Evolutionary conservation across 2,113 vertebrate species (phyloP).

Genomic region (Osmerus mordax): DNA sequence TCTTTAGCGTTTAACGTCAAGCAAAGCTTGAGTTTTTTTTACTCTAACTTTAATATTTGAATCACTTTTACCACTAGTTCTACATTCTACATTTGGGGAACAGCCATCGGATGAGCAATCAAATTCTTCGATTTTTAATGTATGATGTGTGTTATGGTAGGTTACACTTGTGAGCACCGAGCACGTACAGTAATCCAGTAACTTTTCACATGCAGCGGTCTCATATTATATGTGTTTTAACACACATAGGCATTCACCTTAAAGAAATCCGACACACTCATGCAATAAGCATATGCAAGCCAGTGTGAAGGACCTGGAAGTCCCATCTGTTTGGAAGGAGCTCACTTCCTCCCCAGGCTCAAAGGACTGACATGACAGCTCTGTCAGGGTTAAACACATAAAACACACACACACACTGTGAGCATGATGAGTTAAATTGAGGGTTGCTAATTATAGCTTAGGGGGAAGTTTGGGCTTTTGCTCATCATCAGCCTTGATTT

Average conservation of each 20-base stretch:
- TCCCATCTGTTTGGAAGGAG: constrained; percentile 46
- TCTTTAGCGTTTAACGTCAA: no score
- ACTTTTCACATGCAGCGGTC: no score
- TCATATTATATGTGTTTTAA: no score
- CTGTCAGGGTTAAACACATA: constrained; percentile 48
- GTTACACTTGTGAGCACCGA: no score
- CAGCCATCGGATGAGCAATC: no score
- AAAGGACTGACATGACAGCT: constrained; percentile 34
- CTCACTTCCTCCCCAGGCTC: constrained; percentile 39
- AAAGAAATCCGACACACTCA: not conserved
- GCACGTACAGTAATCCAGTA: no score
- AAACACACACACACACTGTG: constrained; percentile 19
- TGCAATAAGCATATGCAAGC: not conserved
- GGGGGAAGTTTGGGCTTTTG: constrained; percentile 40
- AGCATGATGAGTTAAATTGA: constrained; percentile 62
- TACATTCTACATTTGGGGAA: no score
- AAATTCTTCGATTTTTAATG: no score
- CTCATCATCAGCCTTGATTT: constrained; percentile 45
- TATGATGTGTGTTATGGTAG: no score
- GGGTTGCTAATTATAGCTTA: constrained; percentile 67
- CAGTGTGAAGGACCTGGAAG: constrained; percentile 27
- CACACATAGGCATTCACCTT: not conserved
- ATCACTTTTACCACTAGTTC: no score
- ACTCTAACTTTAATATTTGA: no score
- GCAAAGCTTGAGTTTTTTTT: no score